Evolutionary conservation across 2,113 vertebrate genomes (phyloP), one percentile per base, ranked within the genome.

Genomic region (Pelmatolapia mariae): DNA sequence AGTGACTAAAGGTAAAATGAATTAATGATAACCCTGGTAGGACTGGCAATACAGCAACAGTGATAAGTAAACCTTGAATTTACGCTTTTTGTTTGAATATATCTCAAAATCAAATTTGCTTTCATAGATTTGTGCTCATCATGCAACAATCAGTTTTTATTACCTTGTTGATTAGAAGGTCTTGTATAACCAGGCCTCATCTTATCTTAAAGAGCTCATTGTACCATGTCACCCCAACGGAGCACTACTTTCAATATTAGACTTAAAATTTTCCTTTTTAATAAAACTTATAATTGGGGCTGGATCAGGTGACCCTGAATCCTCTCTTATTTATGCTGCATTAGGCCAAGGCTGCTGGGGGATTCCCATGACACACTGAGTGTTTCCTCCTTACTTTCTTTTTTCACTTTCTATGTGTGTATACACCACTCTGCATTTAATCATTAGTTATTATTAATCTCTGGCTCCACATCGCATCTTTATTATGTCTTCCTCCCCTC

Each of bases 81-180:
- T 16, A 16, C 1, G 2, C 38, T 45, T 24, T 43, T 45, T 0
- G 10, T 2, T 0, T 68, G 1, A 68, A 68, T 68, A 40, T 22
- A 5, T 13, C 36, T 38, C 33, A 68, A 40, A 68, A 68, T 40
- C 19, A 9, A 22, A 40, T 6, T 33, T 38, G 26, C 13, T 26
- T 73, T 45, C 18, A 45, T 26, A 73, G 3, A 45, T 45, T 4
- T 73, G 22, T 16, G 19, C 22, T 73, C 8, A 45, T 26, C 22
- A 45, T 45, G n/a, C n/a, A 73, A 16, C 38, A 73, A 7, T 73
- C 38, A 3, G 22, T 26, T 45, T 26, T 26, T 43, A 16, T 45
- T 16, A 43, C 13, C 2, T 33, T 38, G 33, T 22, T 66, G 8
- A n/a, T 66, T 66, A 36, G 6, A 66, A 66, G 31, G 61, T 8